phyloP scores from a whole-genome alignment of 2,888 invertebrate genomes.

The Synanthedon andrenaeformis region DNA sequence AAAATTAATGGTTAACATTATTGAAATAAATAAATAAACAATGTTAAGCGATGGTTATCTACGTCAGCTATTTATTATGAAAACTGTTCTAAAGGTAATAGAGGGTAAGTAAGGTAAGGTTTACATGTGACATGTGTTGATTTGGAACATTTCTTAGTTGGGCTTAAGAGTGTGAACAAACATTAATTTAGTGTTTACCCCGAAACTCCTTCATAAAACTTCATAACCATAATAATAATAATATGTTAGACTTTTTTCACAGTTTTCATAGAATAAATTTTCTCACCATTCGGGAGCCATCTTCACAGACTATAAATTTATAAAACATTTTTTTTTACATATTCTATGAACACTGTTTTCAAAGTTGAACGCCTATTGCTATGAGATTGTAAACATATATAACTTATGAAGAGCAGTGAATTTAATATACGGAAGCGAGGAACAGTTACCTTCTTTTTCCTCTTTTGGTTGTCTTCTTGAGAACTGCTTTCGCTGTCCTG shows the following conservation, averaged over 20 bases:
- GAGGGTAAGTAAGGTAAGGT: neutral
- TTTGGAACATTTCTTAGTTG: neutral
- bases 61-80: neutral
- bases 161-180: neutral
- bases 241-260: neutral
- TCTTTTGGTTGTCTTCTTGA: slow-evolving; percentile 49
- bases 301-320: too few relatives aligned
- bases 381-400: neutral
- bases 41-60: neutral
- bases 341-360: neutral
- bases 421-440: neutral
- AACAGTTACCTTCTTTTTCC: slow-evolving; percentile 52
- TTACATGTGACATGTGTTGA: neutral
- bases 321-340: too few relatives aligned
- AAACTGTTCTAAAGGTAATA: neutral
- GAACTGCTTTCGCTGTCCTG: slow-evolving; percentile 46
- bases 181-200: neutral
- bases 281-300: too few relatives aligned
- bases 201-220: neutral
- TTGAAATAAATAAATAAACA: neutral
- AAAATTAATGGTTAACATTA: too few relatives aligned
- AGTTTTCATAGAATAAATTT: too few relatives aligned
- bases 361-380: neutral
- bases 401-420: neutral
- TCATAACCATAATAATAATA: neutral